Base-by-base conservation (phyloP, 2,797 vertebrate species). In the Thamnophis elegans region DNA sequence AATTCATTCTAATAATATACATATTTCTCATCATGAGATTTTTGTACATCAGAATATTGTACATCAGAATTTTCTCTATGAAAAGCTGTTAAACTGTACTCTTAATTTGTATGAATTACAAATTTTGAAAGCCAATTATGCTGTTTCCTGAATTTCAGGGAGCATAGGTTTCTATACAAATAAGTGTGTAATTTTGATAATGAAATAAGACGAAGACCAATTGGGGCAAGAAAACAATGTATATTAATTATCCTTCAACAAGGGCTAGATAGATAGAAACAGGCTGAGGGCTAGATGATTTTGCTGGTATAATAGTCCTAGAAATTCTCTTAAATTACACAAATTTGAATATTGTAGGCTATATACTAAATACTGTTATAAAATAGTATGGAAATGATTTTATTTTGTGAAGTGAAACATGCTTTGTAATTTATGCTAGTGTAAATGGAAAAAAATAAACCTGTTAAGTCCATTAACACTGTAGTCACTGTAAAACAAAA, bases 331-430 rank as follows among this genome's bases (percentile, higher is more conserved):
- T 96, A 95, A 92, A 90, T 93, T 97, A 95, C 96, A 96, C 96
- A 97, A 96, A 94, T 96, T 91, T 95, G 94, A 97, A 95, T 95
- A 96, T 97, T 96, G 97, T 97, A 95, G 96, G 94, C 96, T 96
- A 97, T 94, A 97, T 98, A 96, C 97, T 97, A 97, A 97, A 97
- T 97, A 95, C 96, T 97, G 97, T 98, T 96, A 97, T 96, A 93
- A 96, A 97, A 96, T 95, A 93, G 97, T 97, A 97, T 97, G 97
- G 96, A 98, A 98, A 97, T 98, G 96, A 97, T 97, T 98, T 98
- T 98, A 98, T 98, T 98, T 98, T 98, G 98, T 98, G 97, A 98
- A 97, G 97, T 98, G 97, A 97, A 97, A 96, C 95, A 97, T 97
- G 97, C 97, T 98, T 98, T 98, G 98, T 98, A 98, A 98, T 97